Evolutionary conservation across 1,140 invertebrate genomes (phyloP), one percentile per base, ranked within the genome.

Genomic region (Drosophila saltans): DNA sequence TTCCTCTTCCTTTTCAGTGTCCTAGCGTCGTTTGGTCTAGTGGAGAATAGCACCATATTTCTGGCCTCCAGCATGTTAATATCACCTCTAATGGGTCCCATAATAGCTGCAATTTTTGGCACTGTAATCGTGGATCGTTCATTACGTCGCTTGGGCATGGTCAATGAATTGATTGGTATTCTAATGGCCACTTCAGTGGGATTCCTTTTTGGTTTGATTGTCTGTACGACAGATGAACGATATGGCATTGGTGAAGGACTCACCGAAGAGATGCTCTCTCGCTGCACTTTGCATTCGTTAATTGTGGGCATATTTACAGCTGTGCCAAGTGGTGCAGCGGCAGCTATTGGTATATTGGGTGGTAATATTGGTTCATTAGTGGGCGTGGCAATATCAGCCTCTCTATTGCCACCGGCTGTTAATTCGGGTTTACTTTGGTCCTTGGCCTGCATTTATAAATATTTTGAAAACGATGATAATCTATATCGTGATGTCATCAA

Each of bases 361-460:
- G 94, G 94, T 24, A 96, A 97, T 92, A 94, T 95, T 21, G 94
- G 95, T 2, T 96, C 96, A 1, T 90, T 97, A 24, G 96, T 97
- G 2, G 96, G 96, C 43, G 96, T 97, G 6, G 96, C 96, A 2
- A 97, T 97, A 73, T 97, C 96, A 1, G 96, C 96, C 0, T 97
- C 96, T 0, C 90, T 97, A 7, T 92, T 97, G 11, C 96, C 96
- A 6, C 96, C 96, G 2, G 95, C 95, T 58, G 96, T 97, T 1
- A 97, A 97, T 92, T 94, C 95, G 11, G 96, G 96, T 9, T 88
- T 96, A 10, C 91, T 96, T 0, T 96, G 95, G 95, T 94, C 95
- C 0, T 92, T 95, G 83, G 93, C 95, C 1, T 83, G 94, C 11
- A 91, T 95, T 7, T 93, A 94, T 58, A 92, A 93, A 61, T 65